Conservation (phyloP, 2,888 invertebrate genomes). For the Neelides folsomi region DNA sequence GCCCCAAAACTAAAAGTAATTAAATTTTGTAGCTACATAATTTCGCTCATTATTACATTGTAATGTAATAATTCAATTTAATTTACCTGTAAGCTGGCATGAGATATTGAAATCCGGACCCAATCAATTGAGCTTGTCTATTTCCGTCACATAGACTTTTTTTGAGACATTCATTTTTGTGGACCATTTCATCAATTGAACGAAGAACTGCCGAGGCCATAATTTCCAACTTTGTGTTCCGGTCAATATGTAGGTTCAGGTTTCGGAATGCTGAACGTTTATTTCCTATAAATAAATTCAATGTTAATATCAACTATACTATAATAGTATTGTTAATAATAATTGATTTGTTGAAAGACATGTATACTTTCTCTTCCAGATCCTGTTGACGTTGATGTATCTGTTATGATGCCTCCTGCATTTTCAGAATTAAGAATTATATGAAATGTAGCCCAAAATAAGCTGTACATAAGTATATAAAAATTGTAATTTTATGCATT, state of each 20-base stretch:
- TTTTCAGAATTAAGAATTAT: too few relatives aligned
- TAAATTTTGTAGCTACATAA: too few relatives aligned
- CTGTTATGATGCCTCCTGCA: not conserved
- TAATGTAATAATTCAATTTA: too few relatives aligned
- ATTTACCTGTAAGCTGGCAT: conserved; percentile 26
- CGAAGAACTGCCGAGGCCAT: conserved; percentile 18
- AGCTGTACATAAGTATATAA: too few relatives aligned
- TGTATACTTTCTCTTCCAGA: too few relatives aligned
- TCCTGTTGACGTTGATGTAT: not conserved
- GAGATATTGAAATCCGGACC: conserved; percentile 20
- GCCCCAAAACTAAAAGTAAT: conserved; percentile 16
- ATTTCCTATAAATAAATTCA: not conserved
- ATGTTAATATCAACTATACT: too few relatives aligned
- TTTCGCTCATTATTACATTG: too few relatives aligned
- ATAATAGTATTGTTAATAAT: too few relatives aligned
- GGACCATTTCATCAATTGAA: conserved; percentile 25
- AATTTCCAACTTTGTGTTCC: conserved; percentile 9
- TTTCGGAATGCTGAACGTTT: not conserved
- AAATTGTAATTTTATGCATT: too few relatives aligned
- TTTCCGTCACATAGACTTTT: conserved; percentile 27
- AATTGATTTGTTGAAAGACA: too few relatives aligned
- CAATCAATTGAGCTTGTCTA: conserved; percentile 19
- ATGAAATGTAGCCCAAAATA: too few relatives aligned
- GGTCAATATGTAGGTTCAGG: conserved; percentile 17
- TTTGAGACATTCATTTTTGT: conserved; percentile 25